phyloP scores from a whole-genome alignment of 2,113 vertebrate species.

The Amphiprion percula region DNA sequence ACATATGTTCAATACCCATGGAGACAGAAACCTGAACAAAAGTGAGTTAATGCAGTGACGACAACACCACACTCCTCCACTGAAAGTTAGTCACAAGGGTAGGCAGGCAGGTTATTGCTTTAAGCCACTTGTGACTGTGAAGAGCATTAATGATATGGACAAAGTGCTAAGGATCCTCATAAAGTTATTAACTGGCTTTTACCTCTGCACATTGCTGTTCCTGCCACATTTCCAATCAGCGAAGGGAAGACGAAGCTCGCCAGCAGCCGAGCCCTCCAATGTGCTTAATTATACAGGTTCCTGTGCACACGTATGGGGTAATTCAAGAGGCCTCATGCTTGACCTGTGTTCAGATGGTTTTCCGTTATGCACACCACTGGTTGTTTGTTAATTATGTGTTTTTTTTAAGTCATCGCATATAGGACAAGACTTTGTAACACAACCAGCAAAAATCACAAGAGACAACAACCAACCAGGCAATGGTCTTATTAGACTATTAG shows the following conservation, averaged over 20 bases:
- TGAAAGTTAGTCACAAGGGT: constrained; percentile 45
- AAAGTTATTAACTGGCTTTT: constrained; percentile 73
- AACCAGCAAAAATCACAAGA: neutral
- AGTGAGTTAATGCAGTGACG: constrained; percentile 21
- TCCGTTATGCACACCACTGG: constrained; percentile 5
- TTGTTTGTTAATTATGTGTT: constrained; percentile 9
- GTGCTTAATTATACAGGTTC: constrained; percentile 87
- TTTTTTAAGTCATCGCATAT: neutral
- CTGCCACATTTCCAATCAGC: constrained; percentile 82
- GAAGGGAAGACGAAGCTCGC: constrained; percentile 59
- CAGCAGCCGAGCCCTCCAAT: constrained; percentile 82
- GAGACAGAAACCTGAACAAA: constrained; percentile 7
- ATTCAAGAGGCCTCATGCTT: constrained; percentile 70
- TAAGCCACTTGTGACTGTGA: constrained; percentile 61
- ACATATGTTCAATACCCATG: neutral
- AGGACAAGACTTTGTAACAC: neutral
- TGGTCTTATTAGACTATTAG: neutral
- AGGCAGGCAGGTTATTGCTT: constrained; percentile 57
- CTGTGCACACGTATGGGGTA: constrained; percentile 83
- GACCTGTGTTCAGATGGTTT: constrained; percentile 35
- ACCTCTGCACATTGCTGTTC: constrained; percentile 45
- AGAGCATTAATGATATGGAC: constrained; percentile 75
- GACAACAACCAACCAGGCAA: neutral
- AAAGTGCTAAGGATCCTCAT: constrained; percentile 68
- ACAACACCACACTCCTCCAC: constrained; percentile 32